A percentile compares a stretch with the other conserved stretches of the same genome.
Evolutionary conservation across 1,140 invertebrate genomes (phyloP).

Genomic region (Ruditapes philippinarum): DNA sequence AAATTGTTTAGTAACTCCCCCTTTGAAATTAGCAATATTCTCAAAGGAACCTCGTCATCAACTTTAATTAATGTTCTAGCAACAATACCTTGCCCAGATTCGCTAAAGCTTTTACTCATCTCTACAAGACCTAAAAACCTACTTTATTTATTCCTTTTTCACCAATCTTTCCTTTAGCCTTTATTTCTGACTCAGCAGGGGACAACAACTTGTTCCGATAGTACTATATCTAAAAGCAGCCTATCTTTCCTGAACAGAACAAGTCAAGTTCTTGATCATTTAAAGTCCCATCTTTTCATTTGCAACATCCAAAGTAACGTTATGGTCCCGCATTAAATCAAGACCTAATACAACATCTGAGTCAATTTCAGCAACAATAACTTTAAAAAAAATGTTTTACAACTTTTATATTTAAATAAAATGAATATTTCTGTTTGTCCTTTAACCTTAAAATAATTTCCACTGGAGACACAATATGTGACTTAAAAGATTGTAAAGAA

Average conservation of each 20-base stretch:
- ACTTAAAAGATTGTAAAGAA: not conserved
- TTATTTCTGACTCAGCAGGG: not conserved
- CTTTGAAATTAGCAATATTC: slow-evolving; percentile 28
- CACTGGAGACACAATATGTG: not conserved
- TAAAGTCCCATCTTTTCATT: not conserved
- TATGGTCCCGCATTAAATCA: not conserved
- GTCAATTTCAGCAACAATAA: not conserved
- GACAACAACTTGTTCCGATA: not conserved
- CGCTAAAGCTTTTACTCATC: not conserved
- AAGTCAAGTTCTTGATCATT: not conserved
- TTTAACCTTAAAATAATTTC: slow-evolving; percentile 2
- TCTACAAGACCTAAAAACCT: too few relatives aligned
- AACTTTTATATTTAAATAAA: not conserved
- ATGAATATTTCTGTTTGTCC: slow-evolving; percentile 27
- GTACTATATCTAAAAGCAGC: not conserved
- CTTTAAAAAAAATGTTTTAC: not conserved
- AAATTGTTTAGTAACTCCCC: not conserved
- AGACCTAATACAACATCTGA: slow-evolving; percentile 14
- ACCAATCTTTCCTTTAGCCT: not conserved
- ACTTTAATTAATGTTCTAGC: not conserved
- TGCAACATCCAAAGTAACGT: not conserved
- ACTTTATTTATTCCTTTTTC: too few relatives aligned
- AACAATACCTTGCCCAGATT: not conserved
- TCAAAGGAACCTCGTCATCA: not conserved
- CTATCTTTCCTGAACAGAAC: not conserved